These are phyloP conservation scores for Betta splendens DNA, from an alignment of 2,797 vertebrate genomes.

Conservation along the genomic window DNA sequence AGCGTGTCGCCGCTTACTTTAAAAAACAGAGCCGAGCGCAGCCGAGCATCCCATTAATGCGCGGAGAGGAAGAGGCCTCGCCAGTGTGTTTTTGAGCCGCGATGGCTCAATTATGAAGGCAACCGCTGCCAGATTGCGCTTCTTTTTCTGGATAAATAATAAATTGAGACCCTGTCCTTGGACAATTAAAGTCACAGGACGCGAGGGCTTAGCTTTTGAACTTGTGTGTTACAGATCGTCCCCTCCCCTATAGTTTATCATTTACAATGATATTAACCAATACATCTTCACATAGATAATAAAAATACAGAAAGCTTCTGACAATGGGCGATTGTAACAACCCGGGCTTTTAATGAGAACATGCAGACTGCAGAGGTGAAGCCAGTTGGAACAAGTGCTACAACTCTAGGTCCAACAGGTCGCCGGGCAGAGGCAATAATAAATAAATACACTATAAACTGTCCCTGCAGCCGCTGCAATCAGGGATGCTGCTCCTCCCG, in stretches of 20 bases:
- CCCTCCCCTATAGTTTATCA: neutral
- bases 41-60: constrained; percentile 45
- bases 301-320: no score
- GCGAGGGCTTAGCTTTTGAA: constrained; percentile 50
- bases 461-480: no score
- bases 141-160: constrained; percentile 71
- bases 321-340: no score
- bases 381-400: no score
- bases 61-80: constrained; percentile 40
- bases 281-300: neutral
- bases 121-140: constrained; percentile 47
- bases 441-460: no score
- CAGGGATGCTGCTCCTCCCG: no score
- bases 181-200: constrained; percentile 66
- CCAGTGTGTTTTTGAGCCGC: constrained; percentile 45
- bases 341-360: no score
- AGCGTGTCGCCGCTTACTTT: constrained; percentile 56
- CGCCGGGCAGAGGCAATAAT: no score
- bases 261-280: neutral
- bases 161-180: constrained; percentile 68
- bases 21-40: constrained; percentile 35
- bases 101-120: constrained; percentile 61
- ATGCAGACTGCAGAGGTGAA: no score
- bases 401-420: no score
- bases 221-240: constrained; percentile 39